These are phyloP conservation scores for Ophthalmotilapia sp. DNA, from an alignment of 2,113 vertebrate genomes.

Conservation along the genomic window DNA sequence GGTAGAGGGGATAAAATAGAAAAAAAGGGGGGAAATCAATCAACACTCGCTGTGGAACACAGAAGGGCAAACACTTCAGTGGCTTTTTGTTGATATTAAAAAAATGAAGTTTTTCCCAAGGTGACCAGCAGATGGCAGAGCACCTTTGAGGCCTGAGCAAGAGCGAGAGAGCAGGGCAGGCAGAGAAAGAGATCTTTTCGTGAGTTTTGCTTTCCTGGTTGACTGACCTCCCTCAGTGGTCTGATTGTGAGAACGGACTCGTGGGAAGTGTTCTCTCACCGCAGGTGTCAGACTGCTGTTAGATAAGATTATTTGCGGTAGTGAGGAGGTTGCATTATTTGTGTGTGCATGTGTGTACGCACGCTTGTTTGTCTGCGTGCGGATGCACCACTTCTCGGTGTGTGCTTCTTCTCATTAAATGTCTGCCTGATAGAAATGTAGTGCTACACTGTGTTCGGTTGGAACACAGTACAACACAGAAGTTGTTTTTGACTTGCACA, in stretches of 20 bases:
- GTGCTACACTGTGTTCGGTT: conserved; percentile 28
- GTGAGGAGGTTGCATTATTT: conserved; percentile 52
- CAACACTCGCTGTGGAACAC: background rate
- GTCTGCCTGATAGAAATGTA: conserved; percentile 21
- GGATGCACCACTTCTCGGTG: background rate
- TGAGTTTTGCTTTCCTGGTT: conserved; percentile 64
- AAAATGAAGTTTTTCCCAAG: background rate
- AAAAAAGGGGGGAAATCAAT: background rate
- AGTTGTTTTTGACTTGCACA: conserved; percentile 48
- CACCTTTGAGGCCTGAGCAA: conserved; percentile 31
- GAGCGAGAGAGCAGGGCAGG: background rate
- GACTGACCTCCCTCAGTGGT: conserved; percentile 65
- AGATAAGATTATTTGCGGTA: conserved; percentile 69
- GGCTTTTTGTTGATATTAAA: background rate
- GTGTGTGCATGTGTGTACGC: background rate
- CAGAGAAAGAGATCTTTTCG: conserved; percentile 34
- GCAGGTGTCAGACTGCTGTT: conserved; percentile 67
- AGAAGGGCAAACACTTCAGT: background rate
- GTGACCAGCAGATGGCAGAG: conserved; percentile 67
- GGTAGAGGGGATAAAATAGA: background rate
- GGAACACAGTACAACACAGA: conserved; percentile 18
- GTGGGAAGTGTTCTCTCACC: conserved; percentile 63
- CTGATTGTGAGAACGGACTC: conserved; percentile 62
- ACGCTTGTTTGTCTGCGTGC: background rate
- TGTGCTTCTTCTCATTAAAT: conserved; percentile 36